Evolutionary conservation across 2,113 vertebrate genomes (phyloP).

Genomic region (Rutilus rutilus): DNA sequence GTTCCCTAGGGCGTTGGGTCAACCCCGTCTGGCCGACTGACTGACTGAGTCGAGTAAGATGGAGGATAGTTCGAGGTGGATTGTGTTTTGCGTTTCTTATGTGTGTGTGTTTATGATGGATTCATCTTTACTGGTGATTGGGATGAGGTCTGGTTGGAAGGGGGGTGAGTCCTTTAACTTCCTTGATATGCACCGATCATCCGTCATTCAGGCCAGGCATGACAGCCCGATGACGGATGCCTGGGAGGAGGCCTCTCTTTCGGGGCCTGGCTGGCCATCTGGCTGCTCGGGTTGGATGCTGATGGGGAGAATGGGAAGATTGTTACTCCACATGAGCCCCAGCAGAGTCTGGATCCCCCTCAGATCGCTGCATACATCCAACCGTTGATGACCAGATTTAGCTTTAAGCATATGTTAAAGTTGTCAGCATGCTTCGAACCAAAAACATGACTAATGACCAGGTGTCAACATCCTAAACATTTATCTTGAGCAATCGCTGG

Average conservation of each 20-base stretch:
- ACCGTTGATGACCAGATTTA: slow-evolving; percentile 48
- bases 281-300: slow-evolving; percentile 62
- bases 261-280: slow-evolving; percentile 68
- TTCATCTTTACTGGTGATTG: background rate
- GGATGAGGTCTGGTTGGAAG: background rate
- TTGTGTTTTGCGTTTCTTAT: slow-evolving; percentile 36
- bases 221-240: slow-evolving; percentile 67
- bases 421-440: slow-evolving; percentile 43
- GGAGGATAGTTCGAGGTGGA: slow-evolving; percentile 44
- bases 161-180: slow-evolving; percentile 23
- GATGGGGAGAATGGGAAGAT: slow-evolving; percentile 64
- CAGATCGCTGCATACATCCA: slow-evolving; percentile 36
- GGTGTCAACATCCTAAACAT: slow-evolving; percentile 21
- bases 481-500: slow-evolving; percentile 27
- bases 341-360: slow-evolving; percentile 47
- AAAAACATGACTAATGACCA: slow-evolving; percentile 52
- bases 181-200: slow-evolving; percentile 62
- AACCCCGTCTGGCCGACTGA: slow-evolving; percentile 49
- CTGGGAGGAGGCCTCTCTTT: slow-evolving; percentile 53
- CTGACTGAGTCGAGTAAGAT: slow-evolving; percentile 46
- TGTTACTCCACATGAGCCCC: slow-evolving; percentile 52
- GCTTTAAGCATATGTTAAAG: slow-evolving; percentile 56
- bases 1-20: slow-evolving; percentile 67
- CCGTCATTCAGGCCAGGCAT: slow-evolving; percentile 68
- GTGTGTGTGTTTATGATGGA: slow-evolving; percentile 41